phyloP scores from a whole-genome alignment of 2,888 invertebrate genomes.

The Amiota communis region DNA sequence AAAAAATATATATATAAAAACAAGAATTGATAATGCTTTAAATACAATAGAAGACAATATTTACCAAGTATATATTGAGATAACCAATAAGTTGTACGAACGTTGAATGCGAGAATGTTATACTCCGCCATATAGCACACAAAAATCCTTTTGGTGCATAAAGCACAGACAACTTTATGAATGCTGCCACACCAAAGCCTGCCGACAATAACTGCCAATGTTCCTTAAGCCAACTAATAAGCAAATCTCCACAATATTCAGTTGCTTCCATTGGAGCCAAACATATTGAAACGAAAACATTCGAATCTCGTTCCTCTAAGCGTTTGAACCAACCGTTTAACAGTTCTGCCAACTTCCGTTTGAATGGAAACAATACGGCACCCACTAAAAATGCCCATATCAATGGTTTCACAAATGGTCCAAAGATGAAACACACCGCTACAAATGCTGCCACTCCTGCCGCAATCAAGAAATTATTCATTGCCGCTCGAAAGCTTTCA shows the following conservation, averaged over 20 bases:
- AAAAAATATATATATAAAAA: conserved; percentile 19
- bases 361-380: conserved; percentile 97
- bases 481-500: conserved; percentile 71
- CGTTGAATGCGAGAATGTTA: conserved; percentile 67
- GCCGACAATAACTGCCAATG: conserved; percentile 79
- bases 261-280: conserved; percentile 84
- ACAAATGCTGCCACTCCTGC: conserved; percentile 70
- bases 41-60: conserved; percentile 34
- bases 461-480: conserved; percentile 72
- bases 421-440: conserved; percentile 87
- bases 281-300: conserved; percentile 77
- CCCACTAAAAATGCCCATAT: conserved; percentile 97
- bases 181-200: conserved; percentile 66
- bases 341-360: conserved; percentile 83
- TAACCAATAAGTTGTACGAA: conserved; percentile 69
- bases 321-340: conserved; percentile 86
- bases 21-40: background rate
- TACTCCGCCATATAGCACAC: conserved; percentile 74
- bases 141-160: conserved; percentile 80
- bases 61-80: conserved; percentile 69
- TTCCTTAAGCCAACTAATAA: conserved; percentile 81
- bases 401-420: conserved; percentile 93
- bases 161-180: conserved; percentile 64
- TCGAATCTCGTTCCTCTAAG: conserved; percentile 79
- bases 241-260: conserved; percentile 82